phyloP scores from a whole-genome alignment of 2,113 vertebrate species.

The Clarias batrachus region DNA sequence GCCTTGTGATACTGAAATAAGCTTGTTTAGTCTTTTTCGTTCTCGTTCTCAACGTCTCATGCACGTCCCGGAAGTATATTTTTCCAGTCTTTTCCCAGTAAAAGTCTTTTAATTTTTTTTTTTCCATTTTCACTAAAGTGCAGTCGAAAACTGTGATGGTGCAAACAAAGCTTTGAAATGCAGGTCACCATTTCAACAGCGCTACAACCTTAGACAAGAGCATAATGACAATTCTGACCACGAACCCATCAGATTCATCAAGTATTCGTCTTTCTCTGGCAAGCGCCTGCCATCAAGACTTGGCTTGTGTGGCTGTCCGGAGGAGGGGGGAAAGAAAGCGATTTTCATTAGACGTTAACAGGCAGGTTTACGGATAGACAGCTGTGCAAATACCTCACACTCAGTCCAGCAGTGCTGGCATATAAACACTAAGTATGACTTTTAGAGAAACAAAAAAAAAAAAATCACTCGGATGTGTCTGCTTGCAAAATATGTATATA shows the following conservation, averaged over 20 bases:
- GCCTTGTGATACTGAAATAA: conserved; percentile 83
- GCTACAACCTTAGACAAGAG: conserved; percentile 12
- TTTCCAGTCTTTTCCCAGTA: not conserved
- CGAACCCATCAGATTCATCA: conserved; percentile 28
- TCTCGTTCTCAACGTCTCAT: conserved; percentile 1
- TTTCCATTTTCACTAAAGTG: conserved; percentile 10
- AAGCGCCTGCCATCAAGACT: conserved; percentile 43
- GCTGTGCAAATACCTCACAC: conserved; percentile 63
- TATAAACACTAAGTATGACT: conserved; percentile 57
- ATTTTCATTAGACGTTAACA: conserved; percentile 52
- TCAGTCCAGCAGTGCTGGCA: conserved; percentile 62
- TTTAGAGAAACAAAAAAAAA: conserved; percentile 47
- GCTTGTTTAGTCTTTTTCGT: conserved; percentile 34
- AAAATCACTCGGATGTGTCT: conserved; percentile 50
- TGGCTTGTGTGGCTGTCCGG: conserved; percentile 41
- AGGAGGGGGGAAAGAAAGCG: conserved; percentile 26
- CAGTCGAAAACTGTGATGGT: conserved; percentile 27
- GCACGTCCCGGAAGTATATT: conserved; percentile 39
- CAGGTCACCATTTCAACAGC: conserved; percentile 54
- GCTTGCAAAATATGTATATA: conserved; percentile 53
- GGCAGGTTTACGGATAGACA: conserved; percentile 50
- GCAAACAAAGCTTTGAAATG: conserved; percentile 47
- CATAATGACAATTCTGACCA: conserved; percentile 26
- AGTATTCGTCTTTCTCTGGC: conserved; percentile 33
- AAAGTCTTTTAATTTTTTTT: not conserved